Conservation (phyloP, 2,113 vertebrate genomes). For the Crotalus helleri region DNA sequence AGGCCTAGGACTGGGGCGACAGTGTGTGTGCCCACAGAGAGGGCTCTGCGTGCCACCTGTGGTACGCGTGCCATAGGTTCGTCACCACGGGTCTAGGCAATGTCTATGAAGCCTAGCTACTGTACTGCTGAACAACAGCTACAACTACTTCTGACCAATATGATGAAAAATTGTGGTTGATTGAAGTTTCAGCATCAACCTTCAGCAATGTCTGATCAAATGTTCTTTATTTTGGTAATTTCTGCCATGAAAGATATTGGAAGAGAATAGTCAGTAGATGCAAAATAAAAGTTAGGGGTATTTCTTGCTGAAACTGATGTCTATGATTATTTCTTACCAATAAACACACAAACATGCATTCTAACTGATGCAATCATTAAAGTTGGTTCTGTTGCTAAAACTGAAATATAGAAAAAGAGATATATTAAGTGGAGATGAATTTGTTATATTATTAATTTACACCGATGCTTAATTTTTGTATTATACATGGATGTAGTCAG, state of each 20-base stretch:
- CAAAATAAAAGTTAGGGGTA: background rate
- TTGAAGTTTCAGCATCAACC: background rate
- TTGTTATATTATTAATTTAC: background rate
- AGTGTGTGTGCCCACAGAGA: too few species aligned
- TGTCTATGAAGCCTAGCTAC: background rate
- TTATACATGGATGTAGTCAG: background rate
- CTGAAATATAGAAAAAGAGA: background rate
- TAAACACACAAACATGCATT: constrained; percentile 1
- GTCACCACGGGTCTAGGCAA: background rate
- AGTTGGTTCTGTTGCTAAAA: fast-evolving
- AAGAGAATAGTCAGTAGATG: background rate
- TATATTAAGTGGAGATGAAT: background rate
- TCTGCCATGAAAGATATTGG: background rate
- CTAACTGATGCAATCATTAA: background rate
- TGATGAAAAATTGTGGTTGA: background rate
- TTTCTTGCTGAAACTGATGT: background rate
- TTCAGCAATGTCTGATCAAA: background rate
- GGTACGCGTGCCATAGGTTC: too few species aligned
- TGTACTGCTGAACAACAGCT: background rate
- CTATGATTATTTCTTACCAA: background rate
- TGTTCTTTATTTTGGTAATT: background rate
- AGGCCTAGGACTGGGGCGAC: too few species aligned
- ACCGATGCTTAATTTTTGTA: background rate
- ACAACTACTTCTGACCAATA: background rate
- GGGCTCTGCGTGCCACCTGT: too few species aligned